A percentile compares a stretch with the other conserved stretches of the same genome.
These are phyloP conservation scores for Melinopterus prodromus DNA, from an alignment of 2,888 invertebrate genomes.

Conservation along the genomic window DNA sequence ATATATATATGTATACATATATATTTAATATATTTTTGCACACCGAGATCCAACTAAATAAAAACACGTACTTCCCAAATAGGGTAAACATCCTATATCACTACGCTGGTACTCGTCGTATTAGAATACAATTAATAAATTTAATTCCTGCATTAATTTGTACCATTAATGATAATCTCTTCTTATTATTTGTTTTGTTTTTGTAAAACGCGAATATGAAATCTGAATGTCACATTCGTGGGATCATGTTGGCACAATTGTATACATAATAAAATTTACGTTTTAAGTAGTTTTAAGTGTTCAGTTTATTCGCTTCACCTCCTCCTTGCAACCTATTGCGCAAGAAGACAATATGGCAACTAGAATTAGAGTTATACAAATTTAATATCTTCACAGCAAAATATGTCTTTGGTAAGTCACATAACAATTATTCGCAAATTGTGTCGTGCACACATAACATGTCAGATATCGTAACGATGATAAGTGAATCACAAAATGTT, in stretches of 20 bases:
- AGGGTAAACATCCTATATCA: background rate
- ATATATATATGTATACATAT: slow-evolving; percentile 18
- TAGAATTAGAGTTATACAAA: background rate
- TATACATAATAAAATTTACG: slow-evolving; percentile 30
- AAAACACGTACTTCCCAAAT: background rate
- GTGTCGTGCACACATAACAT: background rate
- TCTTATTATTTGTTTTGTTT: slow-evolving; percentile 15
- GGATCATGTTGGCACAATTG: slow-evolving; percentile 28
- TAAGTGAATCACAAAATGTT: too few species aligned
- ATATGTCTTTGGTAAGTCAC: slow-evolving; percentile 4
- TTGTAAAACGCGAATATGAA: slow-evolving; percentile 16
- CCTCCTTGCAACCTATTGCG: background rate
- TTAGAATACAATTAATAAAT: slow-evolving; percentile 22
- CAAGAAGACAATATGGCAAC: background rate
- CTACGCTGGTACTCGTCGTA: slow-evolving; percentile 10
- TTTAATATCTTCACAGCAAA: background rate
- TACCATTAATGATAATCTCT: slow-evolving; percentile 29
- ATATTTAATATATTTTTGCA: slow-evolving; percentile 23
- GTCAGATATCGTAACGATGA: too few species aligned
- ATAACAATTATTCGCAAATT: background rate
- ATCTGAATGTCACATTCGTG: background rate
- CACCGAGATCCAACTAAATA: slow-evolving; percentile 19
- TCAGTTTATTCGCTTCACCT: background rate
- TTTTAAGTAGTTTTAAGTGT: slow-evolving; percentile 25
- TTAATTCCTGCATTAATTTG: slow-evolving; percentile 31